Evolutionary conservation across 2,888 invertebrate genomes (phyloP), one percentile per base, ranked within the genome.

Genomic region (Strigamia maritima): DNA sequence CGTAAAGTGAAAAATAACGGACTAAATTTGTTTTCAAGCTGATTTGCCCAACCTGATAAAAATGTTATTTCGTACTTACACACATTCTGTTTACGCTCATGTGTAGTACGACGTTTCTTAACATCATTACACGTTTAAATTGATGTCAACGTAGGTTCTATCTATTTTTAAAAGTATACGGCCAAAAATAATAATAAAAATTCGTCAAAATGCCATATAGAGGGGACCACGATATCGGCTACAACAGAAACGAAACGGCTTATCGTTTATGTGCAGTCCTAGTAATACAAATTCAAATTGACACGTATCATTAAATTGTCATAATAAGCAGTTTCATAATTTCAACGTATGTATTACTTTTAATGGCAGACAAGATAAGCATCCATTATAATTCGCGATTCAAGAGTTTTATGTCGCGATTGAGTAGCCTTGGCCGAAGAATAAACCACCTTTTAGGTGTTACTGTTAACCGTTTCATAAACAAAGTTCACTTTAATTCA

Each of bases 71-170:
- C 24, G 6, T 60, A 60, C 60, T 60, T 24, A 60, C 19, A 60
- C 24, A 60, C 60, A 60, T n/a, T 60, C 60, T 60, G 60, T 60
- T 24, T 60, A 60, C 19, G 19, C 22, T 60, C 60, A 60, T 60
- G 24, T 60, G 60, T 60, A 60, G 19, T 60, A 60, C 60, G 60
- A 60, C 60, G 60, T 60, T 60, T 60, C 60, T 60, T 60, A 60
- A 60, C 60, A 60, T 60, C 60, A 19, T 60, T 60, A 19, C 19
- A 19, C 60, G 60, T 60, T 44, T 60, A 60, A 60, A 24, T 60
- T 60, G 60, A 60, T 60, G 60, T 60, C 19, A 60, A 24, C 60
- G 60, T 24, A 22, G 60, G 19, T 8, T 16, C 44, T 60, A 19
- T 60, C 60, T 60, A 60, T 60, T 60, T 60, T 60, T 60, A 60